Conservation (phyloP, 2,888 invertebrate genomes). For the Amaurobius ferox region DNA sequence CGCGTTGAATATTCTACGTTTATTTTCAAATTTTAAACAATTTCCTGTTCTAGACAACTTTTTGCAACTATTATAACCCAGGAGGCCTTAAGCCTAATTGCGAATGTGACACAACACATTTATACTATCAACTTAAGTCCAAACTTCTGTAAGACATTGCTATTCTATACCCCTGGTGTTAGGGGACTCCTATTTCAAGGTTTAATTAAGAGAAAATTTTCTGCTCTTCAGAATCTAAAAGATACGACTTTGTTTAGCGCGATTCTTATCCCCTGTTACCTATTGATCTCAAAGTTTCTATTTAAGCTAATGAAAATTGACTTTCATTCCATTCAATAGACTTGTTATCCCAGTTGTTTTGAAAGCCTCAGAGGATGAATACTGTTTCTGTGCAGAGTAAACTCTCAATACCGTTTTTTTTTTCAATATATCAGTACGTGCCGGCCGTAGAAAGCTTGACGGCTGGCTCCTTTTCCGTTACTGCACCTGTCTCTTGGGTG, state of each 20-base stretch:
- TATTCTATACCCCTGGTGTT: background rate
- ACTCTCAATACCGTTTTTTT: background rate
- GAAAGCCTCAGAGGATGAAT: constrained; percentile 19
- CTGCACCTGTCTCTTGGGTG: constrained; percentile 22
- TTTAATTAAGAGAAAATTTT: background rate
- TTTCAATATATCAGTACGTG: background rate
- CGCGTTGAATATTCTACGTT: too few relatives aligned
- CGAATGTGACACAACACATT: too few relatives aligned
- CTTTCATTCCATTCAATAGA: constrained; percentile 21
- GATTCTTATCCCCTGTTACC: constrained; percentile 13
- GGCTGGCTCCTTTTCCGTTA: constrained; percentile 48
- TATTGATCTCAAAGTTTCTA: constrained; percentile 21
- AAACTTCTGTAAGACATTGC: background rate
- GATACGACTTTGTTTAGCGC: background rate
- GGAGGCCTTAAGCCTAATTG: too few relatives aligned
- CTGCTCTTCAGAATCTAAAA: background rate
- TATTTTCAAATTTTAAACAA: too few relatives aligned
- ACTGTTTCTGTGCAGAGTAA: background rate
- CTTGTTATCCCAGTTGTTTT: constrained; percentile 47
- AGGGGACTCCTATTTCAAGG: background rate
- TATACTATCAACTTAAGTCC: background rate
- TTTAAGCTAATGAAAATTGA: constrained; percentile 55
- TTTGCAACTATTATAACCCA: too few relatives aligned
- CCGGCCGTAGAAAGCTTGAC: constrained; percentile 28
- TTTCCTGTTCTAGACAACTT: too few relatives aligned